Evolutionary conservation across 2,888 invertebrate species (phyloP), one percentile per base, ranked within the genome.

Genomic region (Caenorhabditis sp.): DNA sequence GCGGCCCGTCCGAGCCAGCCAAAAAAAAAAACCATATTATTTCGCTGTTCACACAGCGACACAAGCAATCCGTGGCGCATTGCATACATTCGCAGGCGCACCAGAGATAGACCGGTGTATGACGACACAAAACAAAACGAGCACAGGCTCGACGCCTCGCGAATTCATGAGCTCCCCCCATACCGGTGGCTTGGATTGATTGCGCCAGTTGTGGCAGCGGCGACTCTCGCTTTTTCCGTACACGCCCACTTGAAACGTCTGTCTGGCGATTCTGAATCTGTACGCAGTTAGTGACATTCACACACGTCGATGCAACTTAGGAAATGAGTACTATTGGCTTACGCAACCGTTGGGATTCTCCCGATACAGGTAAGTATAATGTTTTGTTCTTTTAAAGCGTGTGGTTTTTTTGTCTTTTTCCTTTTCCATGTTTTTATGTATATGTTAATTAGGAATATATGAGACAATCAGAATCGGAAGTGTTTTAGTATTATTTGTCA

Each of bases 261-360:
- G 70, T 56, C 79, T 61, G 56, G 44, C 69, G 61, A 51, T 61
- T 68, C 68, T 75, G 76, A 76, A 68, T 68, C 35, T 56, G 47
- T 38, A 14, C 14, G 35, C n/a, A 44, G 12, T 63, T 51, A 64
- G 64, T 70, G 63, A 47, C 69, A 56, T 44, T 47, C 63, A 68
- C 54, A 68, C 54, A 70, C 64, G 70, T 70, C 63, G 70, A 79
- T 79, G 73, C 80, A 51, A 19, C 51, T 66, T 59, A 51, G 80
- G 54, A 44, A 61, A 82, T 82, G 82, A 54, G 64, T 19, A 61
- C 68, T 16, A 41, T 75, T 56, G 76, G 75, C 61, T 31, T 76
- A 51, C 59, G 84, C 19, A 84, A 73, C 47, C 70, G 84, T 26
- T 84, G 84, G 84, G 84, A 84, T 59, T 66, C 80, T 49, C 84